These are phyloP conservation scores for Plebejus anna DNA, from an alignment of 2,888 invertebrate genomes.

Conservation along the genomic window DNA sequence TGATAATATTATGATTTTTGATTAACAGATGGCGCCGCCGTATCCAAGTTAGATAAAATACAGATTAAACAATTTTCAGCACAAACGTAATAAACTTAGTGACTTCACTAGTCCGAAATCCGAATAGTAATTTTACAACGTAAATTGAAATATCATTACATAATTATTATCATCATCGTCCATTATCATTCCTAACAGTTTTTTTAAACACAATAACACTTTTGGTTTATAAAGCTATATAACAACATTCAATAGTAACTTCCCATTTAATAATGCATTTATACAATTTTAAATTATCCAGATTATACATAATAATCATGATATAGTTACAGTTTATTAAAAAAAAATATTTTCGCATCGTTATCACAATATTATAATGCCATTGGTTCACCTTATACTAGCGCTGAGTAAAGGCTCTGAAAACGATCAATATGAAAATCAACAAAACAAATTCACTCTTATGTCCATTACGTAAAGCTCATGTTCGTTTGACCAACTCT, in stretches of 20 bases:
- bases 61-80: background rate
- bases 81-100: background rate
- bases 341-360: slow-evolving; percentile 53
- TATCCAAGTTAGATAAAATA: too few species aligned
- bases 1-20: too few species aligned
- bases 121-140: background rate
- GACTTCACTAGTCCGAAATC: background rate
- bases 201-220: slow-evolving; percentile 73
- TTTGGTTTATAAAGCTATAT: slow-evolving; percentile 77
- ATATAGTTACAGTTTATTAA: slow-evolving; percentile 53
- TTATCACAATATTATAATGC: slow-evolving; percentile 60
- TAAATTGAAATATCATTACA: background rate
- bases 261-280: slow-evolving; percentile 58
- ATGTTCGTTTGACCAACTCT: background rate
- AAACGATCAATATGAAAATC: background rate
- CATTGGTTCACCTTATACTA: slow-evolving; percentile 36
- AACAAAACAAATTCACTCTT: background rate
- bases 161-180: background rate
- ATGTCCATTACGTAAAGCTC: background rate
- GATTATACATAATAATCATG: slow-evolving; percentile 37
- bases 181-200: slow-evolving; percentile 35
- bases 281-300: slow-evolving; percentile 46
- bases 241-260: slow-evolving; percentile 68
- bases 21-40: background rate
- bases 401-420: background rate